These are phyloP conservation scores for Enteromius viviparus DNA, from an alignment of 2,797 vertebrate genomes.

Conservation along the genomic window DNA sequence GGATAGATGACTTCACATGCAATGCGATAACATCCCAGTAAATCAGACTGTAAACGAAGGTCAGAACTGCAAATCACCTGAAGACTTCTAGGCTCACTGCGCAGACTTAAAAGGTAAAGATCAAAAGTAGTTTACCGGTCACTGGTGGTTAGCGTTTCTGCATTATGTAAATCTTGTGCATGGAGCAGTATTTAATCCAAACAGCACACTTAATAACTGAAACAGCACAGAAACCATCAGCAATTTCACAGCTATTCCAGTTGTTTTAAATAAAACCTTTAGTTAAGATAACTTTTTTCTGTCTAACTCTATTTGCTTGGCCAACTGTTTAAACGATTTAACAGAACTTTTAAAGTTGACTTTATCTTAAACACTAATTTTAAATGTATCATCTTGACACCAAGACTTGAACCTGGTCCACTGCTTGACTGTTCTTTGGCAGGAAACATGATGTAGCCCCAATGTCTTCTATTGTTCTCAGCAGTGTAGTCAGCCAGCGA, in stretches of 20 bases:
- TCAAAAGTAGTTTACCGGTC: neutral
- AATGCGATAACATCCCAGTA: slow-evolving; percentile 74
- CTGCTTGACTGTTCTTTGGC: slow-evolving; percentile 69
- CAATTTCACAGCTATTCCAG: neutral
- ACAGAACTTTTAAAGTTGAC: slow-evolving; percentile 60
- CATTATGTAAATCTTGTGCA: slow-evolving; percentile 23
- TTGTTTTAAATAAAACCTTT: neutral
- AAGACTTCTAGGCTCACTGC: slow-evolving; percentile 16
- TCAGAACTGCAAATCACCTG: slow-evolving; percentile 22
- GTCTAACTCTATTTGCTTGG: neutral
- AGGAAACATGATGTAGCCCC: slow-evolving; percentile 60
- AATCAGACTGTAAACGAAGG: slow-evolving; percentile 67
- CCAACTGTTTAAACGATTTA: slow-evolving; percentile 32
- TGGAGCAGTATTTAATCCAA: slow-evolving; percentile 23
- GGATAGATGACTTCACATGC: slow-evolving; percentile 68
- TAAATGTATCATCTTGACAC: slow-evolving; percentile 55
- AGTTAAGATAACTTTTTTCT: neutral
- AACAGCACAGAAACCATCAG: neutral
- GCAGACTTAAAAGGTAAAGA: neutral
- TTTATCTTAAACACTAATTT: slow-evolving; percentile 51
- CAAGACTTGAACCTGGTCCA: slow-evolving; percentile 56
- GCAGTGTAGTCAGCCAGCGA: slow-evolving; percentile 67
- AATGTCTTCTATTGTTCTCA: slow-evolving; percentile 70
- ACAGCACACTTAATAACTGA: neutral
- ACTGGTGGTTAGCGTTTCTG: neutral